These are phyloP conservation scores for Python bivittatus DNA, from an alignment of 2,113 vertebrate genomes.

Conservation along the genomic window DNA sequence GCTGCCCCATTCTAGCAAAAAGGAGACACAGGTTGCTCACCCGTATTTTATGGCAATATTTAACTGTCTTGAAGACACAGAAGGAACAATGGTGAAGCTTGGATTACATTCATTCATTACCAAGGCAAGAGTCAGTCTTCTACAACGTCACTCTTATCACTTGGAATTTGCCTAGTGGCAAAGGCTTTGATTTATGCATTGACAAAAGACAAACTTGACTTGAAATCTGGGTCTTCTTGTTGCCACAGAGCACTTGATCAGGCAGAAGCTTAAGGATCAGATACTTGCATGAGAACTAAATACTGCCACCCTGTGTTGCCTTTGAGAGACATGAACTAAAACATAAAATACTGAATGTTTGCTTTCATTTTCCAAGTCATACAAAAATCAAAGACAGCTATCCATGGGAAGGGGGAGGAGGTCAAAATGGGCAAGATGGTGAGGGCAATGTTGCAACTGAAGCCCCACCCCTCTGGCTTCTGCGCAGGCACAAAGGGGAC, in stretches of 20 bases:
- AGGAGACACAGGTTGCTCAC: neutral
- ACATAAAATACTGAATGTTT: neutral
- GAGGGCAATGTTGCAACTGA: neutral
- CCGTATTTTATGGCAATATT: neutral
- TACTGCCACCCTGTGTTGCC: slow-evolving; percentile 19
- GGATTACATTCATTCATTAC: neutral
- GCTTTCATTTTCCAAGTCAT: neutral
- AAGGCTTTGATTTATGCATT: neutral
- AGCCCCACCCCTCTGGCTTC: neutral
- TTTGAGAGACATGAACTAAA: neutral
- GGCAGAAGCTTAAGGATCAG: neutral
- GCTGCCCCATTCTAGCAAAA: neutral
- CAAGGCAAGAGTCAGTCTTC: neutral
- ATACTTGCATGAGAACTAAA: neutral
- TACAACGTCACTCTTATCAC: no score
- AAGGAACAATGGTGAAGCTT: neutral
- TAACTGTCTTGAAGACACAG: neutral
- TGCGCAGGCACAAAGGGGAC: no score
- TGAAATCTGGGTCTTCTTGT: neutral
- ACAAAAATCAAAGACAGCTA: neutral
- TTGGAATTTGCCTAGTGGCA: neutral
- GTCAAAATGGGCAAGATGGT: neutral
- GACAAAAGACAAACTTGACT: neutral
- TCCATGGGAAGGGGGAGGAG: neutral
- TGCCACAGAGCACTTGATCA: no score